Conservation (phyloP, 2,113 vertebrate species). For the Alces alces region DNA sequence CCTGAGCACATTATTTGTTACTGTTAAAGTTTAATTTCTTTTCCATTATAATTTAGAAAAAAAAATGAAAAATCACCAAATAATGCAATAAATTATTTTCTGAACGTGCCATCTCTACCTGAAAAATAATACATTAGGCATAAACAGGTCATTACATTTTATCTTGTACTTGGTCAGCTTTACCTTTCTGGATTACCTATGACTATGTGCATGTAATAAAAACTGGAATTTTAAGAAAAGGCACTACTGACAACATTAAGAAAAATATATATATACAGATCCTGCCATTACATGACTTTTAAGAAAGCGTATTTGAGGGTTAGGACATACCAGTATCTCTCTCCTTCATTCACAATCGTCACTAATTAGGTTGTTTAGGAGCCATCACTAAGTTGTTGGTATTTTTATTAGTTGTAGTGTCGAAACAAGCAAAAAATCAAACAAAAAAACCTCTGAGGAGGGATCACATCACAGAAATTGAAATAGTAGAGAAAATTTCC, state of each 20-base stretch:
- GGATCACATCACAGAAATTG: not conserved
- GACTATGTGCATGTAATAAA: not conserved
- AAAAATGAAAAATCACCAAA: not conserved
- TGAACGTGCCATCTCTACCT: not conserved
- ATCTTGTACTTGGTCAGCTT: not conserved
- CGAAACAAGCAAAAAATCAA: not conserved
- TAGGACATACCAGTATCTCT: accelerated
- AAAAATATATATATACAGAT: not conserved
- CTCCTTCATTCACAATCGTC: no score
- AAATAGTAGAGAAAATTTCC: not conserved
- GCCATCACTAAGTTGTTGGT: not conserved
- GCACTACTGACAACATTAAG: not conserved
- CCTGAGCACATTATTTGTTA: not conserved
- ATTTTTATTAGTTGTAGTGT: not conserved
- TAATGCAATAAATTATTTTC: not conserved
- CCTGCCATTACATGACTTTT: not conserved
- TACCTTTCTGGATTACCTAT: not conserved
- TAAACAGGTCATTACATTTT: not conserved
- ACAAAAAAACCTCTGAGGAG: not conserved
- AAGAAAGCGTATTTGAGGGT: not conserved
- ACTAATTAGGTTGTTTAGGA: not conserved
- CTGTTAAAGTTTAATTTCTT: not conserved
- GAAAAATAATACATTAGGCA: not conserved
- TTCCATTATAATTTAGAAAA: not conserved
- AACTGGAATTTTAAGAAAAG: not conserved